Base-by-base conservation (phyloP, 2,113 vertebrate genomes). In the Prietella phreatophila region DNA sequence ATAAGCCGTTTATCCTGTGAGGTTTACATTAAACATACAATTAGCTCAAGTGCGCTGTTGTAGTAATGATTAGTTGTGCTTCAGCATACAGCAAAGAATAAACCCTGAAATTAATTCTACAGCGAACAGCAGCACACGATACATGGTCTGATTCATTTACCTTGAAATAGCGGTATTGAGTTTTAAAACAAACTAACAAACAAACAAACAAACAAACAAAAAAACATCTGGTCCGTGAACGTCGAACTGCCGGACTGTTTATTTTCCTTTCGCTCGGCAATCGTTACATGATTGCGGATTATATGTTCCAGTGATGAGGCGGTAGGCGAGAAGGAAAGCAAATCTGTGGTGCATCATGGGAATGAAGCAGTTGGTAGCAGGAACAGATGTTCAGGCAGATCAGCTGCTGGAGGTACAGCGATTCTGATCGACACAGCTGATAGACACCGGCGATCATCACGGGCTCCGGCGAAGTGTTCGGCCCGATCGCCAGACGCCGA, bases 351-450 rank as follows among this genome's bases (percentile, higher is more conserved):
- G 86, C 30, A 58, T 73, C 67, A 71, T 47, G 71, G 82, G 82
- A 84, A 84, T 14, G 50, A 82, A 27, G 20, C 47, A 27, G 73
- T 33, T 87, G 83, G 84, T 81, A 78, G 81, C 85, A 84, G 58
- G 25, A 83, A 84, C 75, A 61, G 85, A 88, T 63, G 87, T 88
- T 88, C 86, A 79, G 73, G 86, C 82, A 90, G 84, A 53, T 82
- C 90, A 91, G 91, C 92, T 93, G 91, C 88, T 90, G 87, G 89
- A 91, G 86, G 85, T 50, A 91, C 88, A 87, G 86, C 75, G 88
- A 90, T 92, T 90, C 82, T 0, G 39, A 93, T 91, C 90, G 89
- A 92, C 90, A 88, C 92, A 92, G 91, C 90, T 91, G 91, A 90
- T 82, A 86, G 90, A 87, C 15, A 47, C 25, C 75, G 91, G 58